Percentiles rank a stretch among this genome's conserved stretches.
phyloP scores from a whole-genome alignment of 2,113 vertebrate species.

The Telmatochromis sp. region DNA sequence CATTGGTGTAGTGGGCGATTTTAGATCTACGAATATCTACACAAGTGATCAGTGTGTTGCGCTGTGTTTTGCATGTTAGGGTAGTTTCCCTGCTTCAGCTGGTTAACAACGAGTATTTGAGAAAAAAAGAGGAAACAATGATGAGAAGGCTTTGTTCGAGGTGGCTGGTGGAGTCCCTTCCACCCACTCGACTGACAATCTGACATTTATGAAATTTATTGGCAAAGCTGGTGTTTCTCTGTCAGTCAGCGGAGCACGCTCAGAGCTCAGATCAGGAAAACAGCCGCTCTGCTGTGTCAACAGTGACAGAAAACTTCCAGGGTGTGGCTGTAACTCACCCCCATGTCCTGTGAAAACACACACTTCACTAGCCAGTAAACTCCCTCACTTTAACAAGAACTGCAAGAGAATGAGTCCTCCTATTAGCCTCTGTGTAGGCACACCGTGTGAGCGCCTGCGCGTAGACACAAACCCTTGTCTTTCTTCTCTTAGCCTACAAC shows the following conservation, averaged over 20 bases:
- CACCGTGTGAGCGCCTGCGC: not conserved
- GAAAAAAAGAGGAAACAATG: not conserved
- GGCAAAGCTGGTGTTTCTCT: slow-evolving; percentile 17
- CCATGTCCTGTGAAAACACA: slow-evolving; percentile 13
- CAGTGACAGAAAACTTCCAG: slow-evolving; percentile 61
- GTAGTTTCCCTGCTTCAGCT: not conserved
- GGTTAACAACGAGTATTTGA: not conserved
- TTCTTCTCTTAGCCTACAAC: not conserved
- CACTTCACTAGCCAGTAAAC: not conserved
- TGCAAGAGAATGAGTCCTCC: not conserved
- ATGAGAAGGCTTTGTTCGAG: not conserved
- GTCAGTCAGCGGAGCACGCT: slow-evolving; percentile 45
- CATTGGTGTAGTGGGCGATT: not conserved
- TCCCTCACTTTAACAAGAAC: not conserved
- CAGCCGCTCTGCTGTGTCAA: slow-evolving; percentile 51
- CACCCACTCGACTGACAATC: not conserved
- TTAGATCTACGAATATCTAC: not conserved
- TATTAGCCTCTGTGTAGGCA: not conserved
- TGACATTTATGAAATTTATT: slow-evolving; percentile 4
- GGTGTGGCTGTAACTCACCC: slow-evolving; percentile 47
- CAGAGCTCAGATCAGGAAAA: slow-evolving; percentile 41
- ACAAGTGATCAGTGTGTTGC: not conserved
- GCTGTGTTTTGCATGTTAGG: not conserved
- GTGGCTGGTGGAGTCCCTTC: not conserved
- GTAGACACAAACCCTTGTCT: not conserved